Evolutionary conservation across 2,113 vertebrate species (phyloP), one percentile per base, ranked within the genome.

Genomic region (Opisthocomus hoazin): DNA sequence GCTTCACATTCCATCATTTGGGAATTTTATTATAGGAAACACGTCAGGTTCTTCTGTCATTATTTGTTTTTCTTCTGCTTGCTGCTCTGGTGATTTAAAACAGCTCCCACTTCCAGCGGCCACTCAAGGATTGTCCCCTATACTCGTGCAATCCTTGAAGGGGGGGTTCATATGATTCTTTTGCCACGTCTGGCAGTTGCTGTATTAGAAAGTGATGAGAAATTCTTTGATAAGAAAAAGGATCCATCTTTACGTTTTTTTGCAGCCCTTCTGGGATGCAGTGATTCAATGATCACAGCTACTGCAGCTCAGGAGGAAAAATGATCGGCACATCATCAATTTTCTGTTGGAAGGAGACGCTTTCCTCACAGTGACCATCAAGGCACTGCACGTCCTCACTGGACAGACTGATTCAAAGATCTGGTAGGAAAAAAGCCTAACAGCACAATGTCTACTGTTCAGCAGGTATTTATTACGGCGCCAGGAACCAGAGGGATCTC

Each of bases 121-220:
- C 5, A 0, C 21, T 18, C 11, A n/a, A n/a, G 23, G 5, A 12
- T 45, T 51, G 45, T 36, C 32, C 73, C 30, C 63, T 2, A 0
- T 29, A 22, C 7, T 29, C 15, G 18, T 7, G 36, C 45, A 65
- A 48, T 54, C 41, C 23, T 61, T 1, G 3, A 20, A 60, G 10
- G 6, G 48, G 79, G 19, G 30, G 12, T 45, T 87, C 11, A 11
- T 17, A 4, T 46, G 20, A 53, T 65, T 60, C 68, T 79, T 85
- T 65, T 80, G 23, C 21, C 2, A 46, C 13, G 20, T 86, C 39
- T 58, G 70, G 17, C 22, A n/a, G 32, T 30, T 73, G 36, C 24
- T 66, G 58, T 81, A 43, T 87, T 85, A 84, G 74, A 79, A 95
- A 89, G 65, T 66, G 27, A 60, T 83, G 70, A 95, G 65, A 92